Evolutionary conservation across 92 coral and sea anemone genomes (phyloP).

Genomic region (Muricea muricata): DNA sequence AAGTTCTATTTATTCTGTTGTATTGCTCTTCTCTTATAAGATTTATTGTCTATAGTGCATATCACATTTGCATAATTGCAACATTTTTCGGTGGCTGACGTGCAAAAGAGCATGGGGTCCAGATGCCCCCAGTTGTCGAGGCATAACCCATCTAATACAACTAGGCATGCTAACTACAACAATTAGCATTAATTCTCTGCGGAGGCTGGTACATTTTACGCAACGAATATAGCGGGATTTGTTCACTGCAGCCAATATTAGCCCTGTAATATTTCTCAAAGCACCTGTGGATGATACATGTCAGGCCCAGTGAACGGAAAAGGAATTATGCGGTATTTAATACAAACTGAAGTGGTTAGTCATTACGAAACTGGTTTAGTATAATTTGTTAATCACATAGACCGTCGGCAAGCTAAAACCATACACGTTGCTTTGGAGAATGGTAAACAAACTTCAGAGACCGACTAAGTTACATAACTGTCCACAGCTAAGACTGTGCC

Average conservation of each 20-base stretch:
- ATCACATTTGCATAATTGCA: too few species aligned
- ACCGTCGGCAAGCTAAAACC: neutral
- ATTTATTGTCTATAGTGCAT: too few species aligned
- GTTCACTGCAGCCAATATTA: neutral
- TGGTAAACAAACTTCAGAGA: neutral
- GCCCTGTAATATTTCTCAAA: neutral
- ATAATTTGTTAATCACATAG: too few species aligned
- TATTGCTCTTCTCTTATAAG: too few species aligned
- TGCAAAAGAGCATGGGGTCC: too few species aligned
- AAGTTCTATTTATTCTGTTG: too few species aligned
- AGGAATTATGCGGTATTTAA: neutral
- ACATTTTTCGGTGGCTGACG: too few species aligned
- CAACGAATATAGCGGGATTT: neutral
- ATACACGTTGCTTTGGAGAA: conserved; percentile 12
- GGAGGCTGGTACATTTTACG: neutral
- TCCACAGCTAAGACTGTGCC: neutral
- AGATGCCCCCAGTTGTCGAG: too few species aligned
- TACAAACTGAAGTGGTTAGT: neutral
- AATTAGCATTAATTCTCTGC: neutral
- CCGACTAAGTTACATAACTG: conserved; percentile 4
- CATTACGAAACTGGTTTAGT: neutral
- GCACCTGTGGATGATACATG: neutral
- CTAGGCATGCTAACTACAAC: too few species aligned
- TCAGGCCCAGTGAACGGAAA: too few species aligned
- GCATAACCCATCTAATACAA: too few species aligned